Percentiles rank a stretch among this genome's conserved stretches.
phyloP scores from a whole-genome alignment of 2,888 invertebrate genomes.

The Halocaridina rubra region DNA sequence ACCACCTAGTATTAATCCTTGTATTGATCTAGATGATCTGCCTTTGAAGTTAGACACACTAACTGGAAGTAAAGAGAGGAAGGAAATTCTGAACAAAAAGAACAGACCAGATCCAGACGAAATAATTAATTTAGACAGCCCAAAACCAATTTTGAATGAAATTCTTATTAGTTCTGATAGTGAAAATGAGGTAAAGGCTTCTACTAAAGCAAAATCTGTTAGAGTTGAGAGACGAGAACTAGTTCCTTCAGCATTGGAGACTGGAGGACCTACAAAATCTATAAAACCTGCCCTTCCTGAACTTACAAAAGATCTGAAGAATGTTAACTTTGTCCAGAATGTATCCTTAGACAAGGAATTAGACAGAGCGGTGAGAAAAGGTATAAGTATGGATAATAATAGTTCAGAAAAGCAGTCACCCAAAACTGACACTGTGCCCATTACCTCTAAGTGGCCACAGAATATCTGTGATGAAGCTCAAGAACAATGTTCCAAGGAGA shows the following conservation, averaged over 20 bases:
- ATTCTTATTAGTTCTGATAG: slow-evolving; percentile 60
- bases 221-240: not conserved
- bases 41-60: slow-evolving; percentile 1
- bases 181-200: slow-evolving; percentile 25
- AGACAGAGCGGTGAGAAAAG: not conserved
- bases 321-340: too few species aligned
- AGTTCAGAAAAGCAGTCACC: too few species aligned
- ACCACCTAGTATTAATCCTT: slow-evolving; percentile 1
- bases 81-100: not conserved
- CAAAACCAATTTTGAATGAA: slow-evolving; percentile 1
- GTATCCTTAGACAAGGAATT: too few species aligned
- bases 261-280: too few species aligned
- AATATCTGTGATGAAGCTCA: too few species aligned
- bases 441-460: too few species aligned
- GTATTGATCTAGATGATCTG: slow-evolving; percentile 44
- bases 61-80: not conserved
- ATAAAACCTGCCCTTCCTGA: too few species aligned
- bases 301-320: too few species aligned
- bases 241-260: not conserved
- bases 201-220: not conserved
- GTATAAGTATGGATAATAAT: too few species aligned
- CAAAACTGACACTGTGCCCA: too few species aligned
- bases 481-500: not conserved
- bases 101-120: not conserved
- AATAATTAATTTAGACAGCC: not conserved